Evolutionary conservation across 2,888 invertebrate species (phyloP), one percentile per base, ranked within the genome.

Genomic region (Caenorhabditis imperialis): DNA sequence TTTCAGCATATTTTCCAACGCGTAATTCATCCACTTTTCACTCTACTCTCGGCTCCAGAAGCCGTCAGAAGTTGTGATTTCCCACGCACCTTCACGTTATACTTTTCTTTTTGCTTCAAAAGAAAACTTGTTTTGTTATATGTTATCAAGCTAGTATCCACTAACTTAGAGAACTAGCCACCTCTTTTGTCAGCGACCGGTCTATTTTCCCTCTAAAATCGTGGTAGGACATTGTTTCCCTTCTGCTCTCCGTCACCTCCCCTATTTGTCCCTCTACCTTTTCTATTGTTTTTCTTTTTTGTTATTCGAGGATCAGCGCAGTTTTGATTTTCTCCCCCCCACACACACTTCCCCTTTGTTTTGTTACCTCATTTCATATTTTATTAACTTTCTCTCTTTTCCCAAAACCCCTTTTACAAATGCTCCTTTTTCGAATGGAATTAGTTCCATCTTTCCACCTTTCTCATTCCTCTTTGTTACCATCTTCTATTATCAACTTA

Each of bases 321-420:
- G 18, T 54, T 61, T 70, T 53, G 61, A 70, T 54, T 70, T 61
- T 70, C 50, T 53, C 42, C 18, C 27, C 60, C 38, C 40, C 53
- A 30, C 18, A 20, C 30, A 7, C 25, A 33, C 18, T 14, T 50
- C 22, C 54, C 62, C 51, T 62, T 55, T 71, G 55, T 53, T 62
- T 45, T 60, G 47, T 71, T 69, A 69, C 53, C 58, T 69, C 61
- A 71, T 71, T 71, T 71, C 62, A 58, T 63, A 57, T 71, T 62
- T 71, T 62, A 61, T 50, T 71, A 51, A 61, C 48, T 40, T n/a
- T 37, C 40, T 51, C 40, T 45, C 54, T 18, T 51, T 22, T 54
- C 20, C 16, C 20, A 40, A 51, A 12, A 22, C 37, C 35, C 35
- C n/a, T 8, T 35, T 18, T 23, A n/a, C 22, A 35, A 61, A 47